Evolutionary conservation across 2,888 invertebrate genomes (phyloP), one percentile per base, ranked within the genome.

Genomic region (Hyalella azteca): DNA sequence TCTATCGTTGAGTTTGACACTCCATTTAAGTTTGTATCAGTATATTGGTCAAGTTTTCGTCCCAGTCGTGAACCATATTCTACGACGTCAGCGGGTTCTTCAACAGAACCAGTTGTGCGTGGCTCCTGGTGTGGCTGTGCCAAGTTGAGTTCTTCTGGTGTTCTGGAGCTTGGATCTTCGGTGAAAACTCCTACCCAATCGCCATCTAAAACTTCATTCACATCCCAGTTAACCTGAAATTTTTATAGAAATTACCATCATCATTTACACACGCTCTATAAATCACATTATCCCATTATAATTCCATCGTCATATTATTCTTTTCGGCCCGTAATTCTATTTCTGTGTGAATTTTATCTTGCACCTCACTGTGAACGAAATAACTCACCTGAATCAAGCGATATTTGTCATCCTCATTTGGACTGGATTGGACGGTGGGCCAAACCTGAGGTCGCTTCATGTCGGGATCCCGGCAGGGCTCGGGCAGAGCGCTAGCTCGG

Each of bases 121-220:
- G n/a, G n/a, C n/a, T n/a, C n/a, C n/a, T n/a, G n/a, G n/a, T n/a
- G n/a, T n/a, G n/a, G 54, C 9, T 22, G 54, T 26, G 4, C 26
- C 9, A 26, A 54, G 2, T 54, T 36, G 36, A 66, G 66, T 29
- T 66, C 66, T 5, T 32, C 66, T 2, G 66, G 36, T 5, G 32
- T 5, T 36, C 32, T 66, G 39, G 75, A 45, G 4, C 29, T 48
- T 3, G 84, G 84, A 54, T 84, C 81, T 19, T 79, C 48, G 5
- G 26, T 19, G 48, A 81, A 84, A 49, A 84, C 78, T 7, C 81
- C 84, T 15, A 83, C 73, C 82, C 81, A 82, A 73, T 83, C 84
- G 19, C 82, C 82, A 22, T 83, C 81, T 29, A 50, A 40, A 26
- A 82, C 40, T 54, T 80, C 77, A 73, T 82, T 80, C 50, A 82